Base-by-base conservation (phyloP, 2,888 invertebrate species). In the Myopa tessellatipennis region DNA sequence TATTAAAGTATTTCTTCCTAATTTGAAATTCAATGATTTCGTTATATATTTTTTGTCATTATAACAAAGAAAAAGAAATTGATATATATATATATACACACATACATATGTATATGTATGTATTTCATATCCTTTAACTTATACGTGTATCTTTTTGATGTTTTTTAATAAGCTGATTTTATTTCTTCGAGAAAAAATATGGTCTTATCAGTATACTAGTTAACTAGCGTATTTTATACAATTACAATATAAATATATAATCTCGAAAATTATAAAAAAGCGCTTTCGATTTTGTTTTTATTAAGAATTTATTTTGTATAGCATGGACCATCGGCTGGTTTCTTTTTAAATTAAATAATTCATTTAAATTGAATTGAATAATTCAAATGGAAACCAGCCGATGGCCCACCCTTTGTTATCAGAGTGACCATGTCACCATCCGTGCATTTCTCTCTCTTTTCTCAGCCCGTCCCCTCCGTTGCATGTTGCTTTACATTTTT, bases 121-220 rank as follows among this genome's bases (percentile, higher is more conserved):
- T 63, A 45, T 74, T 55, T 36, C 10, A 26, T 34, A 55, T 55
- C 55, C 5, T 14, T n/a, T 55, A n/a, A n/a, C 16, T 55, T 55
- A n/a, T 55, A 4, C 36, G 52, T 50, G 36, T 55, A 50, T 60
- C 12, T 74, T 73, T 73, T 78, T 55, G 74, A 78, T 76, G 76
- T 78, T 74, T 77, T 67, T 77, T 26, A 26, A 81, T 84, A 83
- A 84, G 84, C 84, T 84, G 85, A 85, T 85, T 85, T 85, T 85
- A 85, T 85, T 85, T 85, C 83, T 82, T 83, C 85, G 85, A 85
- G 85, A 84, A 85, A 85, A 84, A 82, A 83, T 84, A 85, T 84
- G 83, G 83, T 82, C 82, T 78, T 77, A 77, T 80, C 74, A 75
- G 74, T 77, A 79, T 67, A 76, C 76, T 78, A 78, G 78, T 74